phyloP scores from a whole-genome alignment of 1,140 invertebrate species.

The Papilio helenus region DNA sequence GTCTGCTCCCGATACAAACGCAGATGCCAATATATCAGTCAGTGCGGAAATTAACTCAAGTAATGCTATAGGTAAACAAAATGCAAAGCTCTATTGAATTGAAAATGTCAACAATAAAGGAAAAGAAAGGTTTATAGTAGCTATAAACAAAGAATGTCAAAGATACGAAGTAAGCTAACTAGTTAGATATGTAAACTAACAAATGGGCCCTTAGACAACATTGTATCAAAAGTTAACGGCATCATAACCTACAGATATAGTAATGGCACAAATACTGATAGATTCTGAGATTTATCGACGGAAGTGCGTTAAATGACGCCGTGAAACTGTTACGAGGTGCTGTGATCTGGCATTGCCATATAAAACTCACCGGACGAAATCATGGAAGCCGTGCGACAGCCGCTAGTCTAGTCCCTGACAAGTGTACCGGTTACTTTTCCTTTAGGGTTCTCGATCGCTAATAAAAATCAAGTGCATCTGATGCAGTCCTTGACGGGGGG shows the following conservation, averaged over 20 bases:
- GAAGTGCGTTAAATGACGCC: conserved; percentile 5
- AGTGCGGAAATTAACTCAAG: neutral
- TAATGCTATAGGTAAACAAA: neutral
- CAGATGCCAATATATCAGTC: conserved; percentile 21
- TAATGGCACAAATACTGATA: conserved; percentile 20
- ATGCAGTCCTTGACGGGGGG: conserved; percentile 67
- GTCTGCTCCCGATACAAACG: conserved; percentile 14
- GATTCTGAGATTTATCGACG: conserved; percentile 35
- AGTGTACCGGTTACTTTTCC: conserved; percentile 53
- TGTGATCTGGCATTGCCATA: conserved; percentile 27
- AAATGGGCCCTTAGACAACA: conserved; percentile 20
- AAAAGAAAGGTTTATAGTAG: neutral
- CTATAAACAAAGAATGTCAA: neutral
- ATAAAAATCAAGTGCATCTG: conserved; percentile 45
- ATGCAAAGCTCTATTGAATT: neutral
- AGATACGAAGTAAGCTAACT: neutral
- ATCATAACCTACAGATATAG: conserved; percentile 33
- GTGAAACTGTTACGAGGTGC: conserved; percentile 31
- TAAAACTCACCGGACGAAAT: conserved; percentile 17
- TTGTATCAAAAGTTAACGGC: conserved; percentile 34
- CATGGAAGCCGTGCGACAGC: neutral
- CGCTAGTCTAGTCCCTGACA: conserved; percentile 32
- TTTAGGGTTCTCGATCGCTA: conserved; percentile 41
- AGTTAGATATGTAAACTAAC: neutral
- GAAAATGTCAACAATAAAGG: neutral